These are phyloP conservation scores for Coenonympha glycerion DNA, from an alignment of 2,888 invertebrate genomes.

Conservation along the genomic window DNA sequence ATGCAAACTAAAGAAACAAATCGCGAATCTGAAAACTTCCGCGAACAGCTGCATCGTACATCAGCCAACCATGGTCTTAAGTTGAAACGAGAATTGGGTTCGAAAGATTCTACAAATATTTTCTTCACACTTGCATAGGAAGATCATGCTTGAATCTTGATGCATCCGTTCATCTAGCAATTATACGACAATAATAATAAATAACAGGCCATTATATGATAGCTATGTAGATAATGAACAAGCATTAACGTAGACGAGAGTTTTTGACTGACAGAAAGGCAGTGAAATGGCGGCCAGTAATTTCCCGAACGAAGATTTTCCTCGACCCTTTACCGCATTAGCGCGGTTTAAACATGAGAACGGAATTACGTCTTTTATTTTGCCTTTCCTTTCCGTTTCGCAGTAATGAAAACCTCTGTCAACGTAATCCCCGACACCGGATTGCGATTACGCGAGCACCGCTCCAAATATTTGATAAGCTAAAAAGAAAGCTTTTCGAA, in stretches of 20 bases:
- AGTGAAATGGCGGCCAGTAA: slow-evolving; percentile 36
- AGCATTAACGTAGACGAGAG: slow-evolving; percentile 15
- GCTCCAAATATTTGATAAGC: slow-evolving; percentile 7
- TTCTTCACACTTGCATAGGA: background rate
- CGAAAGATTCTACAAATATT: background rate
- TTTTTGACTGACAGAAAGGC: slow-evolving; percentile 20
- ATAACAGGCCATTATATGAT: too few relatives aligned
- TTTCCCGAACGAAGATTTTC: slow-evolving; percentile 49
- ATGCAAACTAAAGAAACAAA: slow-evolving; percentile 22
- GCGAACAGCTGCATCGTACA: slow-evolving; percentile 17
- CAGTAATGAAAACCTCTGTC: slow-evolving; percentile 52
- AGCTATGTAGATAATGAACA: slow-evolving; percentile 3
- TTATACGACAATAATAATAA: too few relatives aligned
- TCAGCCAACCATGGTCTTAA: slow-evolving; percentile 12
- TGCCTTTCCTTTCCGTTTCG: slow-evolving; percentile 42
- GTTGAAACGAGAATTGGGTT: background rate
- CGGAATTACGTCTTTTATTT: slow-evolving; percentile 49
- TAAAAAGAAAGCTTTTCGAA: slow-evolving; percentile 8
- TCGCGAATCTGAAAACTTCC: slow-evolving; percentile 23
- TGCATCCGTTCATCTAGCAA: too few relatives aligned
- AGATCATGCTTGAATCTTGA: background rate
- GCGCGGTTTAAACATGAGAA: slow-evolving; percentile 50
- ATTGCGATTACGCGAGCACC: slow-evolving; percentile 12
- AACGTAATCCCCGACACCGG: slow-evolving; percentile 29
- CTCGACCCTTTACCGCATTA: slow-evolving; percentile 50